These are phyloP conservation scores for Oxystoma pomonae DNA, from an alignment of 2,888 invertebrate genomes.

Conservation along the genomic window DNA sequence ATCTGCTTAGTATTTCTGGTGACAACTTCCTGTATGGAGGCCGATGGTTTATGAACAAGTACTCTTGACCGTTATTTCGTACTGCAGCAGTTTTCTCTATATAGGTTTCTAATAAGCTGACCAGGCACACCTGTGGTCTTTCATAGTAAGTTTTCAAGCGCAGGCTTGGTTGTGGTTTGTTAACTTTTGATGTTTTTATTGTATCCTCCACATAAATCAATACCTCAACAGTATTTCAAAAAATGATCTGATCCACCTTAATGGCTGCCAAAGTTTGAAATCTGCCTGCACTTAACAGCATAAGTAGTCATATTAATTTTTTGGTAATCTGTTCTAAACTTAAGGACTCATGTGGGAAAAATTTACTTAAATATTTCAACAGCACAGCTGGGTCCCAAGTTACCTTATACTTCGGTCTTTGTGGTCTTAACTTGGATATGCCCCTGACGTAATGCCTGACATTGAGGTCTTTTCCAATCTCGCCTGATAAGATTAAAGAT, in stretches of 20 bases:
- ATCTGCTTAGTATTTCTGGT: conserved; percentile 8
- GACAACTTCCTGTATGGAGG: neutral
- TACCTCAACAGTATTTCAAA: neutral
- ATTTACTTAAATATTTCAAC: neutral
- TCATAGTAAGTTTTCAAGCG: conserved; percentile 14
- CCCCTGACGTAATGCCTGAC: conserved; percentile 8
- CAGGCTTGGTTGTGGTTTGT: conserved; percentile 14
- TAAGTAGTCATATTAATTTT: conserved; percentile 16
- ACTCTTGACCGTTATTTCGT: neutral
- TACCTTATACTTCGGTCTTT: conserved; percentile 6
- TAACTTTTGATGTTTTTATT: conserved; percentile 13
- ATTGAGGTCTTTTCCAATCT: neutral
- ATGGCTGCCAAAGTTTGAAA: conserved; percentile 19
- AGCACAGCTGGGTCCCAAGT: conserved; percentile 10
- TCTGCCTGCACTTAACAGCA: conserved; percentile 15
- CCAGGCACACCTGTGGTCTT: conserved; percentile 13
- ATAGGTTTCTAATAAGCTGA: neutral
- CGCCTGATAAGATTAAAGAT: neutral
- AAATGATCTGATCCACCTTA: conserved; percentile 12
- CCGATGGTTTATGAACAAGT: neutral
- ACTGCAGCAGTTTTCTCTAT: neutral
- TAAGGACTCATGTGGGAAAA: neutral
- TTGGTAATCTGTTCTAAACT: conserved; percentile 7
- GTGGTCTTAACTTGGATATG: conserved; percentile 4
- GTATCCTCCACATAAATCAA: conserved; percentile 11